phyloP scores from a whole-genome alignment of 2,888 invertebrate genomes.

The Nemoura dubitans region DNA sequence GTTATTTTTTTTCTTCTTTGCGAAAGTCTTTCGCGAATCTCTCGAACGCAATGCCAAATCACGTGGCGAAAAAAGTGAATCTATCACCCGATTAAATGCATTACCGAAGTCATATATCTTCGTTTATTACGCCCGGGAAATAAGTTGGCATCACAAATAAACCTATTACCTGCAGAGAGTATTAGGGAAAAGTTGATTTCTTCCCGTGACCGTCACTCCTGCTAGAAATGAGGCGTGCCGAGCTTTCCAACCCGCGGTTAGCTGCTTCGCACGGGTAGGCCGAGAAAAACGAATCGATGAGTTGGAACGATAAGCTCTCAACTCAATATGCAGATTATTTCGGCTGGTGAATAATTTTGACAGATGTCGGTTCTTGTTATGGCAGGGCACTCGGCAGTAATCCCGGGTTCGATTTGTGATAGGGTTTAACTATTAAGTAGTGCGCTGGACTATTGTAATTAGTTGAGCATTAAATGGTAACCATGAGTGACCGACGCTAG shows the following conservation, averaged over 20 bases:
- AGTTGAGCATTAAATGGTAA: not conserved
- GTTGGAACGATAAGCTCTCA: not conserved
- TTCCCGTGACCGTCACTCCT: not conserved
- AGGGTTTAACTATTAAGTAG: not conserved
- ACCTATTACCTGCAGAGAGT: constrained; percentile 4
- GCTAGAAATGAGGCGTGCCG: not conserved
- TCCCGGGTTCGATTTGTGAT: not conserved
- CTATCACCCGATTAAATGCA: constrained; percentile 21
- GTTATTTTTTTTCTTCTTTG: not conserved
- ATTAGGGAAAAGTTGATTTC: not conserved
- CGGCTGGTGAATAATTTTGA: constrained; percentile 12
- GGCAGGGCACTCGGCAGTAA: not conserved
- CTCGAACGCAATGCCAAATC: constrained; percentile 29
- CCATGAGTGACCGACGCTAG: not conserved
- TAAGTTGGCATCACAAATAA: not conserved
- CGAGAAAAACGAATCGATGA: not conserved
- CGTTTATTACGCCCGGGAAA: not conserved
- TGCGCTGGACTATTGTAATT: not conserved
- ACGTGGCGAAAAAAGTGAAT: not conserved
- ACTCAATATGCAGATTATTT: not conserved
- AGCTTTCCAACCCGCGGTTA: not conserved
- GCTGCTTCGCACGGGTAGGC: not conserved
- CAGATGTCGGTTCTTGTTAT: not conserved
- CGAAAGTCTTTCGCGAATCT: not conserved
- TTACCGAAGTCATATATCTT: not conserved